Evolutionary conservation across 2,113 vertebrate genomes (phyloP).

Genomic region (Neolamprologus falcicula): DNA sequence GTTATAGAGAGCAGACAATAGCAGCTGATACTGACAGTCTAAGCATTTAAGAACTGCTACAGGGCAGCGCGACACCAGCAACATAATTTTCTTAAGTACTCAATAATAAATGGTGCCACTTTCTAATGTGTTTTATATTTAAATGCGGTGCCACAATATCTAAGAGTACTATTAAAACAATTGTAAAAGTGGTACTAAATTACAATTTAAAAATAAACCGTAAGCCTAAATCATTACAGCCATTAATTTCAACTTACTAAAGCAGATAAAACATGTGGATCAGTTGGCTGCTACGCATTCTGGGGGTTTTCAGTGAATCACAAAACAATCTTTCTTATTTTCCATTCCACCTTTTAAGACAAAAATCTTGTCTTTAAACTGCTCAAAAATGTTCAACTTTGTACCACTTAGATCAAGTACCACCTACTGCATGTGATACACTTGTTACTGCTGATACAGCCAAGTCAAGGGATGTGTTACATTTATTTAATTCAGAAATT

Average conservation of each 20-base stretch:
- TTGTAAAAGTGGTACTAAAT: neutral
- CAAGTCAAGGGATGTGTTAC: neutral
- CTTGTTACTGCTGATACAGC: neutral
- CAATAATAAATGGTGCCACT: neutral
- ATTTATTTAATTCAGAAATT: neutral
- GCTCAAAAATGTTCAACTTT: neutral
- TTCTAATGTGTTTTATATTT: neutral
- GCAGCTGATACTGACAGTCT: neutral
- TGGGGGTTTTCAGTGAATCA: neutral
- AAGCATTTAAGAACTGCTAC: neutral
- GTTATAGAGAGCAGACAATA: neutral
- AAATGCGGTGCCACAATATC: neutral
- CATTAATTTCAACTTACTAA: neutral
- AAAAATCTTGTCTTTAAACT: neutral
- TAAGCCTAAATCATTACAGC: neutral
- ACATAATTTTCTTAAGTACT: neutral
- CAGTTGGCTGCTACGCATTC: accelerated
- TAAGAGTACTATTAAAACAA: neutral
- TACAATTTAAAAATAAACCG: accelerated
- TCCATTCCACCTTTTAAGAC: neutral
- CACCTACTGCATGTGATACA: neutral
- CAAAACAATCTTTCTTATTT: neutral
- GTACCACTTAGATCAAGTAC: neutral
- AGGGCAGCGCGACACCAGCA: neutral
- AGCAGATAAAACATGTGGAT: neutral